Percentiles rank a stretch among this genome's conserved stretches.
phyloP scores from a whole-genome alignment of 2,113 vertebrate species.

The Zosterops japonicus region DNA sequence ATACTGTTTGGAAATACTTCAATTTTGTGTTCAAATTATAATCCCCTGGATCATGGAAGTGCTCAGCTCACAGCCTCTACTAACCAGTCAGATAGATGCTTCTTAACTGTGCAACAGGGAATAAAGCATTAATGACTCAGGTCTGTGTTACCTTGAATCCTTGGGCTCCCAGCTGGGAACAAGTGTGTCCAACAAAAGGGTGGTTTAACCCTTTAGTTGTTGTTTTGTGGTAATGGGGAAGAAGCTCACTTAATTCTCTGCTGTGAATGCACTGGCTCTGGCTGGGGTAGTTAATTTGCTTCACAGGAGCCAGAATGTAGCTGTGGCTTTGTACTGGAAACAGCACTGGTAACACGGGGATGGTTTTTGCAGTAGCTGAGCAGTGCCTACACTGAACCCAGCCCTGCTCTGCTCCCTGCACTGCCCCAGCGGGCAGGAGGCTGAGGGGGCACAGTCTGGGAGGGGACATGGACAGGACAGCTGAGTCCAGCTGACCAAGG shows the following conservation, averaged over 20 bases:
- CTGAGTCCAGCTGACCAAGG: not conserved
- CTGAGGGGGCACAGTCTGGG: not conserved
- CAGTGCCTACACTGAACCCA: not conserved
- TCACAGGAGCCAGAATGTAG: not conserved
- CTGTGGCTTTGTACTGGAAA: not conserved
- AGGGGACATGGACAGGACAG: not conserved
- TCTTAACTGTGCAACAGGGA: not conserved
- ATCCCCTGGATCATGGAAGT: not conserved
- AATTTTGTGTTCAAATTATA: not conserved
- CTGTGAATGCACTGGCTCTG: not conserved
- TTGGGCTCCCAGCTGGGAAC: not conserved
- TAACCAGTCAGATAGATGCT: not conserved
- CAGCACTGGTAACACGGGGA: rapidly evolving
- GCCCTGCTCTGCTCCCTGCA: not conserved
- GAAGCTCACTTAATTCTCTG: not conserved
- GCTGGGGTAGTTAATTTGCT: too few relatives aligned
- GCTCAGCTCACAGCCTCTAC: not conserved
- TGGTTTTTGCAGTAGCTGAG: not conserved
- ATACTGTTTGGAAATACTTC: not conserved
- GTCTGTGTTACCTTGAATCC: not conserved
- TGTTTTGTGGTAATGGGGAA: not conserved
- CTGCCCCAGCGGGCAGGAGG: not conserved
- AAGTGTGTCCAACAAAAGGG: not conserved
- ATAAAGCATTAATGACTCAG: not conserved
- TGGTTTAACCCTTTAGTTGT: not conserved